Percentiles rank a stretch among this genome's conserved stretches.
phyloP scores from a whole-genome alignment of 2,113 vertebrate species.

The Cochlearius cochlearius region DNA sequence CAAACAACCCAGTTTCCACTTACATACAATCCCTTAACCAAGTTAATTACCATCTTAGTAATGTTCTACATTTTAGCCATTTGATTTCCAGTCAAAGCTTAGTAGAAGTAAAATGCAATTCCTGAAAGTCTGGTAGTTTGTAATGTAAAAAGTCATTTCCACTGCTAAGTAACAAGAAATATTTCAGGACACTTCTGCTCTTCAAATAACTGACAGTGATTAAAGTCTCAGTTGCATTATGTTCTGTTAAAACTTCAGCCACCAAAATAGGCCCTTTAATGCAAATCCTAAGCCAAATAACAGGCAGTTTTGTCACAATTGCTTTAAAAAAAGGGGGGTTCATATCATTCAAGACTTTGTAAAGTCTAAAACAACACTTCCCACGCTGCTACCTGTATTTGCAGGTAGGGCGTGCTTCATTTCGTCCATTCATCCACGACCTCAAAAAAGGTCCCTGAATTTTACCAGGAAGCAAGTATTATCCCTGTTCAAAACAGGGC shows the following conservation, averaged over 20 bases:
- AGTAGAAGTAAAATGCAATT: neutral
- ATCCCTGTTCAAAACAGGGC: neutral
- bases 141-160: neutral
- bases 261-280: neutral
- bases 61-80: neutral
- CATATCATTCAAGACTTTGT: neutral
- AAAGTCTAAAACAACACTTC: neutral
- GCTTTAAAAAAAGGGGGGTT: neutral
- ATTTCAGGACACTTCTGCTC: neutral
- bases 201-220: neutral
- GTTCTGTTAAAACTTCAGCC: neutral
- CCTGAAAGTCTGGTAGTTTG: neutral
- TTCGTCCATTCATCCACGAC: neutral
- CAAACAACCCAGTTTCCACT: neutral
- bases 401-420: fast-evolving
- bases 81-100: neutral
- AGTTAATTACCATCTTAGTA: neutral
- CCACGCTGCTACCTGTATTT: neutral
- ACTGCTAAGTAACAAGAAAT: neutral
- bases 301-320: neutral
- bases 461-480: neutral
- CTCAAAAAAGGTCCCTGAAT: neutral
- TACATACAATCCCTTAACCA: neutral
- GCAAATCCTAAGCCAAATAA: neutral
- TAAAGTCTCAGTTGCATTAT: neutral